Evolutionary conservation across 2,113 vertebrate genomes (phyloP).

Genomic region (Marmota monax): DNA sequence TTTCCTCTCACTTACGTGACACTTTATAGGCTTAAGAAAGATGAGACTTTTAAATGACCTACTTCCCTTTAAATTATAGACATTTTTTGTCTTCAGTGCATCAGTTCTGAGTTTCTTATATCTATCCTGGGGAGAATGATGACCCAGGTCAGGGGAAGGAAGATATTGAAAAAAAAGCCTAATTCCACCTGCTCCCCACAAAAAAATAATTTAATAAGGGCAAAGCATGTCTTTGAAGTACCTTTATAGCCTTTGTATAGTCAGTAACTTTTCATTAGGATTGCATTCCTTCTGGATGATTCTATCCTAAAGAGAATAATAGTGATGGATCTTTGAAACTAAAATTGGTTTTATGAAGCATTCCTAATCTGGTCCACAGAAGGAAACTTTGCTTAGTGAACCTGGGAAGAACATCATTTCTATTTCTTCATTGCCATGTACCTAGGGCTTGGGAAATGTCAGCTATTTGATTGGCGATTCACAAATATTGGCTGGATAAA

Average conservation of each 20-base stretch:
- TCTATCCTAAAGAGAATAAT: slow-evolving; percentile 30
- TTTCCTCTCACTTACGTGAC: slow-evolving; percentile 52
- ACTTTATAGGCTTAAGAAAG: slow-evolving; percentile 49
- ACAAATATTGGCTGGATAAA: neutral
- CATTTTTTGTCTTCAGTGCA: slow-evolving; percentile 33
- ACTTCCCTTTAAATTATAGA: slow-evolving; percentile 28
- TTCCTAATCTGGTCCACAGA: neutral
- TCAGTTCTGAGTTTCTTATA: neutral
- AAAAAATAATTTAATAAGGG: neutral
- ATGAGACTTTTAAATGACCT: slow-evolving; percentile 47
- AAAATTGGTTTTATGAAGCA: neutral
- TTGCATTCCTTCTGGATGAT: neutral
- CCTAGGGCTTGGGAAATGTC: neutral
- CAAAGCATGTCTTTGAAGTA: neutral
- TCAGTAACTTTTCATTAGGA: neutral
- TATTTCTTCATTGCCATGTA: neutral
- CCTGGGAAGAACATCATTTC: neutral
- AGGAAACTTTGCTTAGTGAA: neutral
- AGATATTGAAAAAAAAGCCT: neutral
- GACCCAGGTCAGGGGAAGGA: neutral
- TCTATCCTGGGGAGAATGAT: slow-evolving; percentile 25
- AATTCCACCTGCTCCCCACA: neutral
- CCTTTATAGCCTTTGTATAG: neutral
- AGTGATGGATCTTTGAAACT: neutral
- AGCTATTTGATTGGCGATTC: neutral